Conservation (phyloP, 1,140 invertebrate species). For the Helicoverpa armigera region DNA sequence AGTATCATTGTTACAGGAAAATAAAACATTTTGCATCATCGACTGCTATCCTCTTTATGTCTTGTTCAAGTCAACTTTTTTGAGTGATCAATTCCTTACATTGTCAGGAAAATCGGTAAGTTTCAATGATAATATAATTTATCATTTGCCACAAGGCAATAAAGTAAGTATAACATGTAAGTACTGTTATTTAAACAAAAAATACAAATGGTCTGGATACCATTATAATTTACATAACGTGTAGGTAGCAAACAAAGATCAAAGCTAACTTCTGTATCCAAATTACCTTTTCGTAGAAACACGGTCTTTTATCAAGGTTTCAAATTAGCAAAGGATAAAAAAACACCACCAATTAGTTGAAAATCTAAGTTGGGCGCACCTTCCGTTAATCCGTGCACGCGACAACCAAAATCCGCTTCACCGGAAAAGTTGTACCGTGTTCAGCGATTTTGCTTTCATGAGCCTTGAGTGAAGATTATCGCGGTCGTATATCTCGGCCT, state of each 20-base stretch:
- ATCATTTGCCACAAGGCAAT: too few species aligned
- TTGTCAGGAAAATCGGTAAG: too few species aligned
- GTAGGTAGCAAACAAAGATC: too few species aligned
- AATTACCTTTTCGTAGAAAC: too few species aligned
- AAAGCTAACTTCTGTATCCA: too few species aligned
- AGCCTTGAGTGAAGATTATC: constrained; percentile 57
- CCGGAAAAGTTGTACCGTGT: constrained; percentile 52
- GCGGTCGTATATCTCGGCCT: constrained; percentile 54
- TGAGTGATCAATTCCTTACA: too few species aligned
- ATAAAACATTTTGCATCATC: too few species aligned
- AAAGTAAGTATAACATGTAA: background rate
- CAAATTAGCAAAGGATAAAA: constrained; percentile 13
- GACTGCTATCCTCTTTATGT: too few species aligned
- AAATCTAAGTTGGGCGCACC: constrained; percentile 28
- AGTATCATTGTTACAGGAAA: background rate
- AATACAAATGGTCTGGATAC: too few species aligned
- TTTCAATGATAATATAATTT: too few species aligned
- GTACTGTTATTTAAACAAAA: background rate
- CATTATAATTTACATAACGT: too few species aligned
- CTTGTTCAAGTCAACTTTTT: too few species aligned
- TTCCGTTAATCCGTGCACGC: constrained; percentile 42
- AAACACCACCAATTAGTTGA: constrained; percentile 11
- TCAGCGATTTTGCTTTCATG: constrained; percentile 55
- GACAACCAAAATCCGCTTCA: constrained; percentile 30
- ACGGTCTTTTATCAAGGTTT: background rate